Evolutionary conservation across 2,113 vertebrate species (phyloP).

Genomic region (Charina bottae): DNA sequence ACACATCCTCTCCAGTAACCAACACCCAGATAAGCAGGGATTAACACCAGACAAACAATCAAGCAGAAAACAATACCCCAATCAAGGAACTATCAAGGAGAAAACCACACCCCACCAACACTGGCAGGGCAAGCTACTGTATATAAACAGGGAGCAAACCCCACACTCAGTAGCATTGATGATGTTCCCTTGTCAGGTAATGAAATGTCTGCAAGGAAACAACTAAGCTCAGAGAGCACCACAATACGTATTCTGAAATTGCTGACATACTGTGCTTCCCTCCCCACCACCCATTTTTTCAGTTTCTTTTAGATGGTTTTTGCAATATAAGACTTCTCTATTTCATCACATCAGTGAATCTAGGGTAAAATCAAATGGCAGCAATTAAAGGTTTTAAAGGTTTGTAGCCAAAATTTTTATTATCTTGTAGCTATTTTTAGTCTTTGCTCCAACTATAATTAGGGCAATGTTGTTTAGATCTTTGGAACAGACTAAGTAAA

Average conservation of each 20-base stretch:
- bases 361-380: background rate
- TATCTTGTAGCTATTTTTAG: background rate
- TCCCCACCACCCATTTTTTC: background rate
- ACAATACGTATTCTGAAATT: background rate
- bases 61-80: background rate
- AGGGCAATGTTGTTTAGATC: background rate
- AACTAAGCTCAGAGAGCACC: background rate
- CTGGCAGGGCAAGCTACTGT: background rate
- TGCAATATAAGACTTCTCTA: background rate
- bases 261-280: background rate
- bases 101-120: background rate
- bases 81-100: background rate
- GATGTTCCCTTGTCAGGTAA: background rate
- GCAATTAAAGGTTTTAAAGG: background rate
- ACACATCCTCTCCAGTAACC: background rate
- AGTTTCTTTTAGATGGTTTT: background rate
- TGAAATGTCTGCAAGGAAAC: background rate
- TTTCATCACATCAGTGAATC: background rate
- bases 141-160: background rate
- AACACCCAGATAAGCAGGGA: background rate
- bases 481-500: background rate
- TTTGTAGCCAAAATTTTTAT: background rate
- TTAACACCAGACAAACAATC: background rate
- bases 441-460: conserved; percentile 8
- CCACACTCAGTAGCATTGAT: background rate